Base-by-base conservation (phyloP, 2,797 vertebrate genomes). In the Esox lucius region DNA sequence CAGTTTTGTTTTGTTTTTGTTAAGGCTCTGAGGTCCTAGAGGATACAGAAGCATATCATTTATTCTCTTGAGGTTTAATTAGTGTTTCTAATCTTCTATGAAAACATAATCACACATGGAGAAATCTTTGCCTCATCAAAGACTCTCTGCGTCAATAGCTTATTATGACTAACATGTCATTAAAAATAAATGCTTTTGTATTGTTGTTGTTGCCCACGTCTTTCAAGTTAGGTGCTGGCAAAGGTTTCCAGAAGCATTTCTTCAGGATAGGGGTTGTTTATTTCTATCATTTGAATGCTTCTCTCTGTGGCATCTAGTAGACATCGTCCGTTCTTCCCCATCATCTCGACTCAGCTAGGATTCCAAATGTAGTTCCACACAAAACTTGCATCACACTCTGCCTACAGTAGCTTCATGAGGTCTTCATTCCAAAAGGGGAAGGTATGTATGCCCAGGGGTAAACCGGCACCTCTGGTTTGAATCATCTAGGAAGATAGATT, bases 31-130 rank as follows among this genome's bases (percentile, higher is more conserved):
- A 28, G 53, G 70, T 72, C 70, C 70, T 72, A 61, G 35, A 72
- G 33, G 53, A 61, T 53, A 42, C 70, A 56, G 7, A 61, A 72
- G 48, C 26, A 17, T 26, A 31, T 56, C 12, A 5, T 53, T 70
- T 33, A 59, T 62, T 61, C 70, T 72, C 70, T 17, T 42, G 70
- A 24, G 70, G n/a, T 72, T 72, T 72, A 72, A 72, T 72, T 72
- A 72, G 70, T 24, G 19, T 4, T n/a, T 61, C n/a, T 24, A 61
- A 72, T 72, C 33, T 62, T 72, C 53, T 11, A 72, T 61, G 31
- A 56, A 72, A 72, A 59, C 53, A 72, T 39, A 72, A 72, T 39
- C 51, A 72, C 70, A 61, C 70, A 61, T 11, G 59, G 70, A 24
- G 70, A 72, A 72, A 39, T 39, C 28, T 59, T 59, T 61, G 51